Base-by-base conservation (phyloP, 2,888 invertebrate species). In the Pollenia angustigena region DNA sequence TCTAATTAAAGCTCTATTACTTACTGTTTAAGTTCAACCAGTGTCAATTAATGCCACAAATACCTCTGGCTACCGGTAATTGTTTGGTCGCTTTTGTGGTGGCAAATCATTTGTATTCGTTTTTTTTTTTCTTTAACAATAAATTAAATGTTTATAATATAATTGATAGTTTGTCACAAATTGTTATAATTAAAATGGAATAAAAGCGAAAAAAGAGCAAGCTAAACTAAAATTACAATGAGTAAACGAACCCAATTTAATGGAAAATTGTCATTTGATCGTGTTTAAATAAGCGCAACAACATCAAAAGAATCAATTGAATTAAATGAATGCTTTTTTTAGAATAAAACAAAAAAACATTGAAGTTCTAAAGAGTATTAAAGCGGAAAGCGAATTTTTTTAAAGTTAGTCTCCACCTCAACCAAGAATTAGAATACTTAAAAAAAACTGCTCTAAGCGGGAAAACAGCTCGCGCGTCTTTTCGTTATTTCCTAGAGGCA, bases 161-260 rank as follows among this genome's bases (percentile, higher is more conserved):
- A 85, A 81, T 82, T 82, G 50, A 52, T 69, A 72, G 85, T 82
- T 74, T 74, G 81, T 82, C 78, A 74, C 60, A 81, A 78, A 72
- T 66, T 83, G 42, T 56, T 78, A 42, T 60, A 78, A 83, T 79
- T 72, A 66, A 52, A 79, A 68, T 42, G n/a, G 16, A 62, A 60
- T 42, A 42, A 40, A 46, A 66, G 62, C 40, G 54, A 14, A 16
- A 14, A 54, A 44, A 42, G 4, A 12, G 9, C 54, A 46, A 72
- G 11, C 46, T 32, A 1, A 62, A 3, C 3, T 68, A 48, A 48
- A 6, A 23, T 14, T 18, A 16, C 9, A 81, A n/a, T 18, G n/a
- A 48, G 66, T 66, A 23, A 56, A 64, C 48, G n/a, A 42, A 58
- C 11, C 56, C 54, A 52, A 58, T 4, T 44, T 4, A 0, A 6